Percentiles rank a stretch among this genome's conserved stretches.
These are phyloP conservation scores for Spizella passerina DNA, from an alignment of 2,797 vertebrate species.

Conservation along the genomic window DNA sequence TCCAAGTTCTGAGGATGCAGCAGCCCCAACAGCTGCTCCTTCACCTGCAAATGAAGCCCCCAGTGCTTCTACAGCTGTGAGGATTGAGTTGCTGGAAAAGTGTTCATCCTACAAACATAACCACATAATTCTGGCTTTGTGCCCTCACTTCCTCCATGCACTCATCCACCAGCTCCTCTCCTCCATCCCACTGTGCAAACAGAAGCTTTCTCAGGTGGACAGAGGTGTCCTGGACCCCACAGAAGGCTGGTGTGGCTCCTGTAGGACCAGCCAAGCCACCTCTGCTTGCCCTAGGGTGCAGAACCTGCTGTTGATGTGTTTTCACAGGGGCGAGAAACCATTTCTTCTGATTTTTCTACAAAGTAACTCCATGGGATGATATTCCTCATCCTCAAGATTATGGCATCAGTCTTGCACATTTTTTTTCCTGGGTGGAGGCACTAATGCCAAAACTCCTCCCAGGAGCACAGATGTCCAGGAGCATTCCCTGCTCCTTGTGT, in stretches of 20 bases:
- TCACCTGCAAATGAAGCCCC: not conserved
- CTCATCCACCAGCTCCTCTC: not conserved
- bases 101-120: rapidly evolving
- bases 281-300: too few species aligned
- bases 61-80: not conserved
- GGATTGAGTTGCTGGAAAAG: rapidly evolving
- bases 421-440: not conserved
- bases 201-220: not conserved
- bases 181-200: not conserved
- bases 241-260: not conserved
- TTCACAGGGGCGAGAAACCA: rapidly evolving
- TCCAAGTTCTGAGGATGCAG: not conserved
- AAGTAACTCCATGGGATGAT: not conserved
- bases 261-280: rapidly evolving
- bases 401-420: not conserved
- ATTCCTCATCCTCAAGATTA: not conserved
- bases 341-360: not conserved
- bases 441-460: rapidly evolving
- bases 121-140: not conserved
- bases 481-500: not conserved
- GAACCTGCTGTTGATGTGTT: rapidly evolving
- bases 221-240: not conserved
- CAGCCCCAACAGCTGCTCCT: not conserved
- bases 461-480: not conserved
- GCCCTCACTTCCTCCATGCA: not conserved